phyloP scores from a whole-genome alignment of 2,113 vertebrate genomes.

The Chaetops frenatus region DNA sequence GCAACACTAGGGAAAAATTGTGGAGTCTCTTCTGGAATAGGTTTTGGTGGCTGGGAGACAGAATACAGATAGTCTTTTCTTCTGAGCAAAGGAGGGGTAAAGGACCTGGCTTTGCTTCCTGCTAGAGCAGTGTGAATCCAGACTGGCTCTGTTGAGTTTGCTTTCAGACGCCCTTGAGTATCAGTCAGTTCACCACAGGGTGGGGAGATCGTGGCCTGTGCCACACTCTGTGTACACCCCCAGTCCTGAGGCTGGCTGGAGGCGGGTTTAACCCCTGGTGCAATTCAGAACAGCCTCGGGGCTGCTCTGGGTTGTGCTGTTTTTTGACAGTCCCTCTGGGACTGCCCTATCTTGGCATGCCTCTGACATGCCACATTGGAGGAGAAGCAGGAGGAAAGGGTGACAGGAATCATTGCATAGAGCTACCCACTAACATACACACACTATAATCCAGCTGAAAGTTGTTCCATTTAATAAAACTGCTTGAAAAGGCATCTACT shows the following conservation, averaged over 20 bases:
- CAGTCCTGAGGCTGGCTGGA: constrained; percentile 43
- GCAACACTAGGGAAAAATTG: background rate
- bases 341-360: constrained; percentile 18
- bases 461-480: background rate
- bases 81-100: background rate
- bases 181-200: background rate
- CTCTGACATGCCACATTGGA: background rate
- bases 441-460: background rate
- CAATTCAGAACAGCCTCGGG: constrained; percentile 44
- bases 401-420: background rate
- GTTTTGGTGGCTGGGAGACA: background rate
- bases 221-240: background rate
- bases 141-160: background rate
- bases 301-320: constrained; percentile 48
- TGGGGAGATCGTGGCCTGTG: background rate
- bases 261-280: constrained; percentile 44
- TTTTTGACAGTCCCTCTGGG: constrained; percentile 43
- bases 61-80: background rate
- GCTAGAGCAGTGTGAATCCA: background rate
- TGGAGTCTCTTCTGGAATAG: background rate
- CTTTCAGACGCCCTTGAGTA: background rate
- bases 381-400: background rate
- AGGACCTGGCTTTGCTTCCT: background rate
- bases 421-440: background rate
- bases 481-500: background rate